phyloP scores from a whole-genome alignment of 2,888 invertebrate species.

The Catocala fraxini region DNA sequence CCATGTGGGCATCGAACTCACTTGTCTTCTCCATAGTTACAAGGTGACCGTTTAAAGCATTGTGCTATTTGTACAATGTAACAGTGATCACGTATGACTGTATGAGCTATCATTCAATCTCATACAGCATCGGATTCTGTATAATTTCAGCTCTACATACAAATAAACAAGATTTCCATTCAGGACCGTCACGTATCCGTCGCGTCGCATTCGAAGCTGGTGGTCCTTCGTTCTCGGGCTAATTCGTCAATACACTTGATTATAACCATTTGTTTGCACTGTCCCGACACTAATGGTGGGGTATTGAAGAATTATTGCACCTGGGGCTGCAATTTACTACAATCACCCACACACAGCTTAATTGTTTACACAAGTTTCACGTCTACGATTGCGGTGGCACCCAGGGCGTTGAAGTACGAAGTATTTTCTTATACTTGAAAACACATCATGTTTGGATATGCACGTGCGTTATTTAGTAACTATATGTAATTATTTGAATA shows the following conservation, averaged over 20 bases:
- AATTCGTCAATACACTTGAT: slow-evolving; percentile 73
- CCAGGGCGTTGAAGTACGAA: not conserved
- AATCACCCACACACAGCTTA: slow-evolving; percentile 59
- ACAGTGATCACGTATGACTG: too few relatives aligned
- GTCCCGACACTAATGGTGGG: slow-evolving; percentile 73
- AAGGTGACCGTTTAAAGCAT: too few relatives aligned
- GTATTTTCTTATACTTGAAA: too few relatives aligned
- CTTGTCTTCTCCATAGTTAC: too few relatives aligned
- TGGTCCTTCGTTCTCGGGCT: slow-evolving; percentile 67
- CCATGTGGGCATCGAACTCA: too few relatives aligned
- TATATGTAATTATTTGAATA: too few relatives aligned
- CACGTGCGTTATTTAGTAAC: too few relatives aligned
- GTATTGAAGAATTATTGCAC: slow-evolving; percentile 75
- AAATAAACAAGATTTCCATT: not conserved
- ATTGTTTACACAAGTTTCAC: slow-evolving; percentile 49
- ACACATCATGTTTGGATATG: too few relatives aligned
- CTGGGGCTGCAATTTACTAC: slow-evolving; percentile 71
- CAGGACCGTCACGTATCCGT: not conserved
- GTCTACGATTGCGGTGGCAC: slow-evolving; percentile 24
- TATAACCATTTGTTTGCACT: slow-evolving; percentile 77
- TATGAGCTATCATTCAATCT: too few relatives aligned
- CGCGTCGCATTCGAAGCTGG: slow-evolving; percentile 8
- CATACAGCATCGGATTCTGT: too few relatives aligned
- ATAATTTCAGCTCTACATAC: not conserved
- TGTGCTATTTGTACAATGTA: too few relatives aligned